Base-by-base conservation (phyloP, 2,888 invertebrate genomes). In the Boloria euphrosyne region DNA sequence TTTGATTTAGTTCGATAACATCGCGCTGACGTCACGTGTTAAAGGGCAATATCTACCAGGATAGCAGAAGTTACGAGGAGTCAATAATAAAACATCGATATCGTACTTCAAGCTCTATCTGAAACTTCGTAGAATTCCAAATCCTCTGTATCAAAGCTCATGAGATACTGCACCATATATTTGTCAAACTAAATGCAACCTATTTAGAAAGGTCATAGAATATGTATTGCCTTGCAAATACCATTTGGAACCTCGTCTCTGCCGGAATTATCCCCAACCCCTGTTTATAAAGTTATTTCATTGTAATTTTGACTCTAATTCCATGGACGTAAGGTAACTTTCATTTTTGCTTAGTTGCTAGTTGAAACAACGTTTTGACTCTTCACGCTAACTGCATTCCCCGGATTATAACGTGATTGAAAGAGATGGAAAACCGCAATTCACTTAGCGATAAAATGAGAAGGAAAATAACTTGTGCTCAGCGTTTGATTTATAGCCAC, bases 31-130 rank as follows among this genome's bases (percentile, higher is more conserved):
- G 88, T 89, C 89, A 89, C 86, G 85, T 85, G 86, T 78, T 78
- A 86, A 86, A 85, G 87, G 85, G 84, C 86, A 85, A 76, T 72
- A 63, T 65, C 67, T 82, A 90, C 87, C 76, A 89, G 85, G 88
- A 70, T 31, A 73, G 6, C 80, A 88, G 80, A 74, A 80, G 38
- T 50, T 38, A 63, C 61, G 52, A 76, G 70, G 80, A 84, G 77
- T 13, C 71, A 52, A 43, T 16, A 18, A 3, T 54, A 44, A 51
- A 14, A n/a, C 5, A 13, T 13, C 27, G 43, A 14, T 17, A 16
- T 47, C 31, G 10, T 18, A 57, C 31, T n/a, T 50, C 58, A 3
- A n/a, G 63, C 63, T 55, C 47, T 66, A 62, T 17, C 16, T 14
- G 2, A 18, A 31, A 55, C 4, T 4, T 0, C 4, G 7, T 66